Evolutionary conservation across 2,888 invertebrate genomes (phyloP).

Genomic region (Cryptocephalus primarius): DNA sequence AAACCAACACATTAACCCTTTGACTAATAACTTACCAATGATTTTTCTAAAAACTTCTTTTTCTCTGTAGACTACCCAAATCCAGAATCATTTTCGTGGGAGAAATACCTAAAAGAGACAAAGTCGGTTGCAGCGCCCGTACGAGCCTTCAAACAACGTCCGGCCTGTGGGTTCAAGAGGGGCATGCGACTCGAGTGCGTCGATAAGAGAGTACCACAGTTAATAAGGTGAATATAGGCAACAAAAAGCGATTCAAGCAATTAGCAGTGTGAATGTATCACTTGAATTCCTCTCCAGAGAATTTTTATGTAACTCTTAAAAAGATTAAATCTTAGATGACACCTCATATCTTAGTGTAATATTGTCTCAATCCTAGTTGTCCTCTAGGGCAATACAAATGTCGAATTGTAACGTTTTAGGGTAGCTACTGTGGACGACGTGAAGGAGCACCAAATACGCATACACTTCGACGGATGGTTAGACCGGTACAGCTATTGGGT

Average conservation of each 20-base stretch:
- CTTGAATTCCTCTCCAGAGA: too few species aligned
- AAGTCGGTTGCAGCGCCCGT: conserved; percentile 66
- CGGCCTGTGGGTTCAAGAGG: conserved; percentile 65
- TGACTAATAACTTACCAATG: too few species aligned
- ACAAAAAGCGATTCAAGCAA: too few species aligned
- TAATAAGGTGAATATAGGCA: conserved; percentile 47
- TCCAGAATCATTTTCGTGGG: conserved; percentile 71
- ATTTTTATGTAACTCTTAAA: too few species aligned
- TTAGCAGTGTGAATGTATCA: too few species aligned
- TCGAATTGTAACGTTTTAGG: background rate
- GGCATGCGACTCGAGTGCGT: conserved; percentile 86
- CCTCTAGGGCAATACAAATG: too few species aligned
- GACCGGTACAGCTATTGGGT: conserved; percentile 76
- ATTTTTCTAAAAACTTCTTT: too few species aligned
- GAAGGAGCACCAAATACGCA: conserved; percentile 61
- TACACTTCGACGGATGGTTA: conserved; percentile 86
- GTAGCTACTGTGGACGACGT: conserved; percentile 73
- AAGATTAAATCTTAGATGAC: too few species aligned
- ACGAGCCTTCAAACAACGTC: conserved; percentile 70
- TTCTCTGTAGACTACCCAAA: conserved; percentile 51
- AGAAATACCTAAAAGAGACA: conserved; percentile 66
- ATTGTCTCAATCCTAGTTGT: too few species aligned
- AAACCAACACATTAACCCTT: too few species aligned
- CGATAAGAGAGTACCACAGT: conserved; percentile 68
- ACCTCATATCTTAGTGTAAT: too few species aligned